Base-by-base conservation (phyloP, 2,113 vertebrate species). In the Scatophagus argus region DNA sequence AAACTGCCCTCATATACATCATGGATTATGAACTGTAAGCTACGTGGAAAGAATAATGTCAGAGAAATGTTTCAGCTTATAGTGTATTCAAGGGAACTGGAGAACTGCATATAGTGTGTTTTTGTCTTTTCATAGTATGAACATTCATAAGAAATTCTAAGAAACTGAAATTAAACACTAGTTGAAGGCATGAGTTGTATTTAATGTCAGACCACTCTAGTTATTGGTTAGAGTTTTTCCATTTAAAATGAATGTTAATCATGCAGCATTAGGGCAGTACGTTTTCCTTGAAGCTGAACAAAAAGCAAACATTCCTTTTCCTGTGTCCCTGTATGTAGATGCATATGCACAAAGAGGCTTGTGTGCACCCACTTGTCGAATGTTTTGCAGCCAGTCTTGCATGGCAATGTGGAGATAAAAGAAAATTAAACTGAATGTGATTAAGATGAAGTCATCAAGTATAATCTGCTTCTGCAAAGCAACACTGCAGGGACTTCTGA, bases 371-470 rank as follows among this genome's bases (percentile, higher is more conserved):
- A 89, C 83, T 90, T 88, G 84, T 85, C 65, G 74, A 86, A 74
- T 54, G 83, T 82, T 89, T 72, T 5, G 16, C 66, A 84, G 70
- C 55, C 84, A 84, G 69, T 39, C 79, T 66, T 34, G 79, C 86
- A 61, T 78, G 74, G 55, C 46, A 63, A 70, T 5, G 52, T 9
- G 67, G 32, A 81, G 85, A 94, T 90, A 91, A 89, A 88, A 91
- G 77, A 86, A 92, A 93, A 93, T 91, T 71, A 91, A 92, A 86
- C 23, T 54, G 84, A 89, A 91, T 91, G 87, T 92, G 91, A 93
- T 93, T 93, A 91, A 91, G 81, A 94, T 92, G 87, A 93, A 94
- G 93, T 90, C 90, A 86, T 94, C 90, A 88, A 78, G 80, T 79
- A 78, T 88, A 92, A 93, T 91, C 87, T 89, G 81, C 23, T 23